phyloP scores from a whole-genome alignment of 37 sponge, comb jelly and placozoan genomes.

The Beroe ovata region DNA sequence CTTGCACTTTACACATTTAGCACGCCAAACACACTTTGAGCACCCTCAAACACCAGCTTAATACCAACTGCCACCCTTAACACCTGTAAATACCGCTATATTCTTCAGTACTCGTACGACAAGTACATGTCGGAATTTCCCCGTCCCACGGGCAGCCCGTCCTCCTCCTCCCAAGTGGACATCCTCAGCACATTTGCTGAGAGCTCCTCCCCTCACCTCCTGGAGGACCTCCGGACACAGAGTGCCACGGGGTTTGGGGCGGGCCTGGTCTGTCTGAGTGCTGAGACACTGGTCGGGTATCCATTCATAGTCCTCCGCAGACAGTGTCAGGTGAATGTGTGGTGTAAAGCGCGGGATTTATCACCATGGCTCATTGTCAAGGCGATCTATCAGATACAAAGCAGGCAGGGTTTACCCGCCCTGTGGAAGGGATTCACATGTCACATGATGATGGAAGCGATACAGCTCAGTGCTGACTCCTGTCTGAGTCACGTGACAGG shows the following conservation, averaged over 20 bases:
- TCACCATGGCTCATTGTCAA: constrained; percentile 36
- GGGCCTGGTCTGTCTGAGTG: constrained; percentile 27
- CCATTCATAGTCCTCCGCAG: constrained; percentile 22
- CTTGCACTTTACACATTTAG: too few species aligned
- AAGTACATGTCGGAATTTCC: constrained; percentile 43
- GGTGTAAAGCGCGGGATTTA: constrained; percentile 9
- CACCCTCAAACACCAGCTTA: too few species aligned
- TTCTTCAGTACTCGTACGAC: constrained; percentile 54
- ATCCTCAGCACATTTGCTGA: constrained; percentile 26
- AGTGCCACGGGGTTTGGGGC: constrained; percentile 62
- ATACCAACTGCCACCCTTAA: too few species aligned
- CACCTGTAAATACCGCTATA: too few species aligned
- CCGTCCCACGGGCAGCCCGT: neutral
- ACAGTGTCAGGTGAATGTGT: constrained; percentile 55
- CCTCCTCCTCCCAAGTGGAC: constrained; percentile 44
- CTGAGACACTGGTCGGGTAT: constrained; percentile 24
- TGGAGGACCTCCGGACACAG: neutral
- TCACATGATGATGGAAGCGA: constrained; percentile 42
- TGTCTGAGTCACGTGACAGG: constrained; percentile 27
- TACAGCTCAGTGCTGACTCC: constrained; percentile 28
- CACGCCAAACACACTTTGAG: too few species aligned
- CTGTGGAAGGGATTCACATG: constrained; percentile 53
- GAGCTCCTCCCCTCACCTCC: neutral
- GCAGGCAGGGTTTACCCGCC: neutral
- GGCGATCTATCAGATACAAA: constrained; percentile 39